A percentile compares a stretch with the other conserved stretches of the same genome.
Evolutionary conservation across 2,888 invertebrate species (phyloP).

Genomic region (Stegophylla sp.): DNA sequence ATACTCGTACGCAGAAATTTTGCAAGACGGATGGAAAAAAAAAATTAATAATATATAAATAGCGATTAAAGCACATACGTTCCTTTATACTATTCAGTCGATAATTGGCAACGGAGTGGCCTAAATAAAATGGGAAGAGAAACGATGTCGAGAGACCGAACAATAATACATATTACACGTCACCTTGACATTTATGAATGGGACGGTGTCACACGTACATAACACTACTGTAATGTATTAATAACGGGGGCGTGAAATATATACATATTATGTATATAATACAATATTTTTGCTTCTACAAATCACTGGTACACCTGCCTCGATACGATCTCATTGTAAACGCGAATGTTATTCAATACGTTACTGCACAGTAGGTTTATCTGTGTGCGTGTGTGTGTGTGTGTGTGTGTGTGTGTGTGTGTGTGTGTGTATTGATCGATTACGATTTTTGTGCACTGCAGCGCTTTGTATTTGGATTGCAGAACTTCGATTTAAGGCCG

Average conservation of each 20-base stretch:
- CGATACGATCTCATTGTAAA: not conserved
- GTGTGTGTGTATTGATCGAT: not conserved
- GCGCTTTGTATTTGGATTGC: too few relatives aligned
- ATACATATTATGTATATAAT: not conserved
- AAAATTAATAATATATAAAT: too few relatives aligned
- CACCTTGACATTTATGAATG: conserved; percentile 21
- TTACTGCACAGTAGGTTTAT: not conserved
- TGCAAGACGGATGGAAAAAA: not conserved
- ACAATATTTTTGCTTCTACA: too few relatives aligned
- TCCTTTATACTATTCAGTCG: not conserved
- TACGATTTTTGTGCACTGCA: not conserved
- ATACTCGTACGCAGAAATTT: not conserved
- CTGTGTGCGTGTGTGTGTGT: too few relatives aligned
- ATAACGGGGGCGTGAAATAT: not conserved
- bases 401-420: too few relatives aligned
- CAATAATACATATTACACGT: not conserved
- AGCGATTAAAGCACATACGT: not conserved
- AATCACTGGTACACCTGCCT: too few relatives aligned
- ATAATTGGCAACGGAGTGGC: not conserved
- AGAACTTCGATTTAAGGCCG: not conserved
- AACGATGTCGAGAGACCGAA: conserved; percentile 1
- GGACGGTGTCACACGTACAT: not conserved
- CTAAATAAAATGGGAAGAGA: not conserved
- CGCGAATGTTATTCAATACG: not conserved
- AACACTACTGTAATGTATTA: not conserved